Evolutionary conservation across 1,140 invertebrate species (phyloP).

Genomic region (Drosophila gunungcola): DNA sequence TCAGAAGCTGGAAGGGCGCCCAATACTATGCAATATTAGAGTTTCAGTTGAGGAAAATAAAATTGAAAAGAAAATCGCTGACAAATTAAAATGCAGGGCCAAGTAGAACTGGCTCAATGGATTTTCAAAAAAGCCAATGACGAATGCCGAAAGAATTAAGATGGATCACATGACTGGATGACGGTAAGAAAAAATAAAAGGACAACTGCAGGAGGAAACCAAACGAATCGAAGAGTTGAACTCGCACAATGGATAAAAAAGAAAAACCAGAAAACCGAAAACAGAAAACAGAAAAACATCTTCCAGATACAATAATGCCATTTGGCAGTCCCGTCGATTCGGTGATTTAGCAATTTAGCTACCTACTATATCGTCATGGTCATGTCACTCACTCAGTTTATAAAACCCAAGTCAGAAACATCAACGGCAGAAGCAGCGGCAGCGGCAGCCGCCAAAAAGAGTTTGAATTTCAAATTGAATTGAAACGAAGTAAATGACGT

Average conservation of each 20-base stretch:
- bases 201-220: constrained; percentile 26
- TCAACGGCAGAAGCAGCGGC: constrained; percentile 21
- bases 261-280: constrained; percentile 49
- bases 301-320: constrained; percentile 58
- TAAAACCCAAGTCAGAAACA: constrained; percentile 36
- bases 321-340: constrained; percentile 37
- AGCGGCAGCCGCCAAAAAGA: constrained; percentile 65
- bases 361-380: constrained; percentile 64
- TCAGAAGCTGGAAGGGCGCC: constrained; percentile 65
- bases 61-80: constrained; percentile 60
- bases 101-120: constrained; percentile 62
- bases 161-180: constrained; percentile 79
- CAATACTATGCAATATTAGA: constrained; percentile 63
- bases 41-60: constrained; percentile 26
- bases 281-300: constrained; percentile 55
- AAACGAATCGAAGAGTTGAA: constrained; percentile 56
- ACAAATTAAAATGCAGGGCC: constrained; percentile 82
- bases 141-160: constrained; percentile 82
- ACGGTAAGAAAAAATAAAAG: constrained; percentile 51
- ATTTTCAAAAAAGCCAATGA: constrained; percentile 65
- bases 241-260: constrained; percentile 38
- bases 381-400: constrained; percentile 67
- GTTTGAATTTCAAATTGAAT: constrained; percentile 82
- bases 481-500: constrained; percentile 77
- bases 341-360: constrained; percentile 73